Evolutionary conservation across 2,113 vertebrate genomes (phyloP).

Genomic region (Peromyscus maniculatus): DNA sequence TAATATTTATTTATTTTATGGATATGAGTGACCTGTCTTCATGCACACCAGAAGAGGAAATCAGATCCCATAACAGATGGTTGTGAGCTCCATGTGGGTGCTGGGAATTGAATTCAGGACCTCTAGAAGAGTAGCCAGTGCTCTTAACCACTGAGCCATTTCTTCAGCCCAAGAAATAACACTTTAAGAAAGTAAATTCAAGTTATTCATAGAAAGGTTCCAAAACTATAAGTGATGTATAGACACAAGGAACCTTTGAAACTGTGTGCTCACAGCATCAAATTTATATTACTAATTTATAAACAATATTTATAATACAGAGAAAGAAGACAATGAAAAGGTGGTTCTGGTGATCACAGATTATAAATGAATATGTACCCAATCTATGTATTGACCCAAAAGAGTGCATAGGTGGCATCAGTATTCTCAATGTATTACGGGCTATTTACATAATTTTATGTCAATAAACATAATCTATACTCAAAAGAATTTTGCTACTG

Average conservation of each 20-base stretch:
- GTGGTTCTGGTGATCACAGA: background rate
- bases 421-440: background rate
- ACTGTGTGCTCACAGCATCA: background rate
- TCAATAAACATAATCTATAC: background rate
- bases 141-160: too few species aligned
- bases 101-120: too few species aligned
- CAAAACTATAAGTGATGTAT: background rate
- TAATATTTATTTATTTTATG: too few species aligned
- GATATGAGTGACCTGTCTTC: too few species aligned
- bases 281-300: background rate
- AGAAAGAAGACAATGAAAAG: background rate
- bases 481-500: background rate
- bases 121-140: too few species aligned
- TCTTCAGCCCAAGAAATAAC: too few species aligned
- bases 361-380: background rate
- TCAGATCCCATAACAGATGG: too few species aligned
- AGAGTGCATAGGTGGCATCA: background rate
- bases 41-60: too few species aligned
- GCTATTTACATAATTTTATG: background rate
- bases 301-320: background rate
- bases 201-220: background rate
- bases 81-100: too few species aligned
- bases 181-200: background rate
- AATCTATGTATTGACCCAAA: background rate
- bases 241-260: background rate